Conservation (phyloP, 2,888 invertebrate species). For the Cephonodes hylas region DNA sequence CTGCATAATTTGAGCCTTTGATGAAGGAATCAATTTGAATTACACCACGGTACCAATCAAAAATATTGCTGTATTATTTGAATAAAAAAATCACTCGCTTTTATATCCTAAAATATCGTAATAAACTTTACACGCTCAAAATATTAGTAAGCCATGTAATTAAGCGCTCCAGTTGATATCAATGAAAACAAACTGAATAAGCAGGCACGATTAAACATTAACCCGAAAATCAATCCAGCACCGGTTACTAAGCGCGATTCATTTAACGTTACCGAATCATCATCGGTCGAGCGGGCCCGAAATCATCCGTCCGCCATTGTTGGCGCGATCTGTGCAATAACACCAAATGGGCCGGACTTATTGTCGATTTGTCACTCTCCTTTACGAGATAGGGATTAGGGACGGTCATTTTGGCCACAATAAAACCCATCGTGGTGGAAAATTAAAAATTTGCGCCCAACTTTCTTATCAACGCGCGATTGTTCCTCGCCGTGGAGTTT, state of each 20-base stretch:
- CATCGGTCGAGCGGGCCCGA: background rate
- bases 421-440: background rate
- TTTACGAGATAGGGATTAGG: background rate
- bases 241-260: background rate
- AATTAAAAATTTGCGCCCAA: background rate
- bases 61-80: no score
- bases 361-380: slow-evolving; percentile 2
- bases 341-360: slow-evolving; percentile 3
- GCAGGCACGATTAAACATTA: background rate
- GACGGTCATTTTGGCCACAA: background rate
- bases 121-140: no score
- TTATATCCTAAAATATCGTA: no score
- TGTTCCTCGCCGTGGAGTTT: background rate
- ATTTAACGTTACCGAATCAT: background rate
- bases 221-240: background rate
- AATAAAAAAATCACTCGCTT: no score
- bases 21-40: no score
- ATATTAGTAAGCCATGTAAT: no score
- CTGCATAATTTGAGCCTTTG: no score
- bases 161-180: no score
- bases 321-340: background rate
- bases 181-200: background rate
- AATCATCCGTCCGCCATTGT: background rate
- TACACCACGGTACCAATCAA: no score
- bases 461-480: background rate